Evolutionary conservation across 1,140 invertebrate species (phyloP).

Genomic region (Lanistes nyassanus): DNA sequence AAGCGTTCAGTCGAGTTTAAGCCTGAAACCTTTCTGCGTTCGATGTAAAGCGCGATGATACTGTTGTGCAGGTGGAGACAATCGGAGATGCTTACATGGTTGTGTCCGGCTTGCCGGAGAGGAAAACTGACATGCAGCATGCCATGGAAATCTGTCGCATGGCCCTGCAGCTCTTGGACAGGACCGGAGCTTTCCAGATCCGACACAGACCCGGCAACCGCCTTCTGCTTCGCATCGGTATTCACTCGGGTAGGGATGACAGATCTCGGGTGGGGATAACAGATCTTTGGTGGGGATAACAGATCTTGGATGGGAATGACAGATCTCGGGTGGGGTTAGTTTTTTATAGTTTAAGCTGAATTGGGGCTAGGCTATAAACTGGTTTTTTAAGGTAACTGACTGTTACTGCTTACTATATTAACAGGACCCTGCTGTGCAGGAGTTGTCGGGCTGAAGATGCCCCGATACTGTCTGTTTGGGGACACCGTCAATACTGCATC

Average conservation of each 20-base stretch:
- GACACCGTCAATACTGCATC: conserved; percentile 60
- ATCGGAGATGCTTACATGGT: too few species aligned
- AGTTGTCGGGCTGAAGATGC: conserved; percentile 58
- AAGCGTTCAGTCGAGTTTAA: too few species aligned
- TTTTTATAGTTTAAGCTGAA: too few species aligned
- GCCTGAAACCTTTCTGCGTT: too few species aligned
- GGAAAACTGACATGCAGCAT: conserved; percentile 78
- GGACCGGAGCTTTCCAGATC: conserved; percentile 82
- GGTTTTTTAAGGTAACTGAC: too few species aligned
- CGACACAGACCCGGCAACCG: conserved; percentile 83
- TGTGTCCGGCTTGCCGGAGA: conserved; percentile 77
- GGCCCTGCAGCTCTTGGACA: conserved; percentile 85
- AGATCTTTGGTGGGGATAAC: background rate
- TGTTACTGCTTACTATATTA: too few species aligned
- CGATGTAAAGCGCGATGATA: conserved; percentile 68
- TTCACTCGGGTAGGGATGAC: conserved; percentile 78
- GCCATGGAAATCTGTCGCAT: conserved; percentile 84
- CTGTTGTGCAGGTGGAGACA: too few species aligned
- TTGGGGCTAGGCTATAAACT: too few species aligned
- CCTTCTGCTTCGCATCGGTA: conserved; percentile 87
- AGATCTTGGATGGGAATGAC: background rate
- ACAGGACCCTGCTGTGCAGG: conserved; percentile 80
- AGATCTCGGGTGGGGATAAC: too few species aligned
- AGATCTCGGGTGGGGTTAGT: too few species aligned
- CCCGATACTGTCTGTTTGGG: conserved; percentile 60